These are phyloP conservation scores for Seira ritae DNA, from an alignment of 2,888 invertebrate species.

Conservation along the genomic window DNA sequence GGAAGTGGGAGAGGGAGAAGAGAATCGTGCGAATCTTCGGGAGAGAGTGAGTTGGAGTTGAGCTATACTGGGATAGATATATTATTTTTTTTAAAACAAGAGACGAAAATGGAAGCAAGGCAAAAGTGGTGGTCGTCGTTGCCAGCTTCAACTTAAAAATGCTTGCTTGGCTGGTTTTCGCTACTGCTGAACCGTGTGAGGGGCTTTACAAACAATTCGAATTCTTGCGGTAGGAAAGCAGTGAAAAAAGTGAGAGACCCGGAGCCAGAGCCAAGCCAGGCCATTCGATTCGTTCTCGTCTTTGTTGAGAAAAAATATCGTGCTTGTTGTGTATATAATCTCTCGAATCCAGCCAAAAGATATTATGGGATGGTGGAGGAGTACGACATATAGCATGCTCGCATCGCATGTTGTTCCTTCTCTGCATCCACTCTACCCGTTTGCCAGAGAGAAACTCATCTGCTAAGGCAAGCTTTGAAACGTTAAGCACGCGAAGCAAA, in stretches of 20 bases:
- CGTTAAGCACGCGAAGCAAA: too few species aligned
- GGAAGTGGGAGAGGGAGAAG: too few species aligned
- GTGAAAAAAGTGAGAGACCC: not conserved
- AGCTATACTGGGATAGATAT: constrained; percentile 58
- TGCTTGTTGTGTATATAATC: too few species aligned
- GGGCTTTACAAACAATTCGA: not conserved
- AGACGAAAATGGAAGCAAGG: constrained; percentile 21
- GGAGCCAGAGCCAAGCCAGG: not conserved
- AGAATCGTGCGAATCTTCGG: constrained; percentile 48
- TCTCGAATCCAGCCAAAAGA: too few species aligned
- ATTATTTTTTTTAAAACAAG: too few species aligned
- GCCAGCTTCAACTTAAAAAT: constrained; percentile 20
- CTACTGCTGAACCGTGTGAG: not conserved
- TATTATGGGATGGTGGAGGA: too few species aligned
- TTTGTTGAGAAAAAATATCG: not conserved
- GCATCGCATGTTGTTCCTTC: too few species aligned
- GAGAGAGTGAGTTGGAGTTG: constrained; percentile 51
- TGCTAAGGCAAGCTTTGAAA: not conserved
- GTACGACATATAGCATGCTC: too few species aligned
- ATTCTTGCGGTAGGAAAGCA: not conserved
- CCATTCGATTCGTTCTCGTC: constrained; percentile 19
- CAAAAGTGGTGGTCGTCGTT: constrained; percentile 3
- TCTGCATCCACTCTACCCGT: too few species aligned
- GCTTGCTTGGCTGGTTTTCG: constrained; percentile 15
- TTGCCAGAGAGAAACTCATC: not conserved